Evolutionary conservation across 2,888 invertebrate species (phyloP).

Genomic region (Autographa gamma): DNA sequence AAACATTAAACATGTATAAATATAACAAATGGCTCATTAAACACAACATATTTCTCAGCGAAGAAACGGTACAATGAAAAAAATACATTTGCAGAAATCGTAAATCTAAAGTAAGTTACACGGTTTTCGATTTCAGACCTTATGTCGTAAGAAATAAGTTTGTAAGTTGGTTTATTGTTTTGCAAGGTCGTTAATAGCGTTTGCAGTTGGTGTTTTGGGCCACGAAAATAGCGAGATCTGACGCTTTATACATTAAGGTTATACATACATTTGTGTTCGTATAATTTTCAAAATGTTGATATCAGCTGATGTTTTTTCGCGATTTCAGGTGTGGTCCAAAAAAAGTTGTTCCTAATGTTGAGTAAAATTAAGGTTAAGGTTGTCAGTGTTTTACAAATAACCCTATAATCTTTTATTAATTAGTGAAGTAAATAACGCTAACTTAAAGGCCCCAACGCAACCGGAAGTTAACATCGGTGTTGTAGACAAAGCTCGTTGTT

Average conservation of each 20-base stretch:
- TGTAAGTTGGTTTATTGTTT: slow-evolving; percentile 38
- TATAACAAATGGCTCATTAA: slow-evolving; percentile 74
- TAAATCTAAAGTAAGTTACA: slow-evolving; percentile 72
- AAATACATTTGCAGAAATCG: slow-evolving; percentile 79
- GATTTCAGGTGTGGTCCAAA: too few relatives aligned
- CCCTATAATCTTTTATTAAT: not conserved
- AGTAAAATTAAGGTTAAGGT: too few relatives aligned
- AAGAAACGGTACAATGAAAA: slow-evolving; percentile 68
- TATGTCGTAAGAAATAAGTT: slow-evolving; percentile 50
- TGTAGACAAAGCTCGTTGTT: slow-evolving; percentile 71
- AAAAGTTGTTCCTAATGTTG: too few relatives aligned
- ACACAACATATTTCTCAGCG: slow-evolving; percentile 69
- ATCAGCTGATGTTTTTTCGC: too few relatives aligned
- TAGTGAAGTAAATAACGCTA: not conserved
- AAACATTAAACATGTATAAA: slow-evolving; percentile 57
- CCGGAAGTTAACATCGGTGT: slow-evolving; percentile 67
- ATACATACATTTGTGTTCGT: too few relatives aligned
- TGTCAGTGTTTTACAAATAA: too few relatives aligned
- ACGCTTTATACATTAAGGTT: too few relatives aligned
- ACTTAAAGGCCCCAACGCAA: slow-evolving; percentile 44
- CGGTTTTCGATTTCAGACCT: slow-evolving; percentile 50
- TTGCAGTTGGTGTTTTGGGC: slow-evolving; percentile 62
- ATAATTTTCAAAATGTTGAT: too few relatives aligned
- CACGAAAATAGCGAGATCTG: slow-evolving; percentile 17
- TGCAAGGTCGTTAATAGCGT: slow-evolving; percentile 71